A percentile compares a stretch with the other conserved stretches of the same genome.
Conservation (phyloP, 2,888 invertebrate species). For the Pheosia tremula region DNA sequence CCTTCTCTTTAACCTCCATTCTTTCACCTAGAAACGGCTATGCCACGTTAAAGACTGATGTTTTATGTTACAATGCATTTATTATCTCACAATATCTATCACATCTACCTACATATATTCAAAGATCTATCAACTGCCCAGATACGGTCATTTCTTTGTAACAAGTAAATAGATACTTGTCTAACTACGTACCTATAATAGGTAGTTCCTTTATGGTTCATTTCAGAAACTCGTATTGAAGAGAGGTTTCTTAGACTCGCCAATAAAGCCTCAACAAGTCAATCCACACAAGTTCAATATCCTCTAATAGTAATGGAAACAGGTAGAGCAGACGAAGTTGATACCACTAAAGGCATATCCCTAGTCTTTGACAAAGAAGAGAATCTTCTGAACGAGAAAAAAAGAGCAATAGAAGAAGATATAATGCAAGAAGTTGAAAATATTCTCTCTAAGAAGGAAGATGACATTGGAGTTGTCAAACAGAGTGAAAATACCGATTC, state of each 20-base stretch:
- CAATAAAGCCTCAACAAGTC: slow-evolving; percentile 42
- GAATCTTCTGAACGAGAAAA: slow-evolving; percentile 31
- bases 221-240: slow-evolving; percentile 58
- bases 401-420: slow-evolving; percentile 18
- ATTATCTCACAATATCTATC: too few relatives aligned
- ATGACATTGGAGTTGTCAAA: neutral
- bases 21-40: too few relatives aligned
- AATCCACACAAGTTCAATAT: slow-evolving; percentile 50
- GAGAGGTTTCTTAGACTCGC: slow-evolving; percentile 46
- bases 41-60: too few relatives aligned
- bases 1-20: too few relatives aligned
- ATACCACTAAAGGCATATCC: slow-evolving; percentile 36
- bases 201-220: neutral
- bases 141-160: too few relatives aligned
- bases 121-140: too few relatives aligned
- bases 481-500: neutral
- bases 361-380: slow-evolving; percentile 49
- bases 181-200: neutral
- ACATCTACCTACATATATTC: too few relatives aligned
- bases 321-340: slow-evolving; percentile 3
- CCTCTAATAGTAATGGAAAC: slow-evolving; percentile 28
- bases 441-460: neutral
- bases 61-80: too few relatives aligned
- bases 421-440: neutral
- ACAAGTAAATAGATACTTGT: too few relatives aligned